phyloP scores from a whole-genome alignment of 1,140 invertebrate species.

The Ceratina australensis region DNA sequence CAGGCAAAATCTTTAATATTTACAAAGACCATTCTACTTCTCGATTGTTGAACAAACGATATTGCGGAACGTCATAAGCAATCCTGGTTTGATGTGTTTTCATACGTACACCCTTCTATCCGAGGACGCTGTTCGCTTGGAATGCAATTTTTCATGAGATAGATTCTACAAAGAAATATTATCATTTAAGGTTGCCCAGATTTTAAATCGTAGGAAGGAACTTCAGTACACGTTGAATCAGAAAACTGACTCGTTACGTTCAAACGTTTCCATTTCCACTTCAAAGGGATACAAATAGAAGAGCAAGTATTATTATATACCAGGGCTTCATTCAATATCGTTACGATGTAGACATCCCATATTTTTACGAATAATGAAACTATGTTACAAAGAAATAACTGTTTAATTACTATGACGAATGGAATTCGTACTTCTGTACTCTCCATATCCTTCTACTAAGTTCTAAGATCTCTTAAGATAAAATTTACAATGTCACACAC shows the following conservation, averaged over 20 bases:
- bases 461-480: neutral
- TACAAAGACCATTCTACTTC: neutral
- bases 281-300: too few species aligned
- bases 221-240: neutral
- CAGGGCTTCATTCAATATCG: too few species aligned
- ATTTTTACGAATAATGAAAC: too few species aligned
- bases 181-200: neutral
- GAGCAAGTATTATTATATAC: too few species aligned
- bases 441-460: neutral
- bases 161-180: slow-evolving; percentile 6
- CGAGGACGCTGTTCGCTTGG: neutral
- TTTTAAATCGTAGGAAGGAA: too few species aligned
- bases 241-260: neutral
- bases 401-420: too few species aligned
- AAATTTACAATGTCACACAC: neutral
- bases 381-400: too few species aligned
- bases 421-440: neutral
- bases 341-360: too few species aligned
- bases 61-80: slow-evolving; percentile 5
- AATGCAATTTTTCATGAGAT: slow-evolving; percentile 1
- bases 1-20: neutral
- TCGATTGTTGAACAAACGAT: neutral
- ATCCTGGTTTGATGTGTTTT: neutral
- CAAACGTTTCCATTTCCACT: neutral
- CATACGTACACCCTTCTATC: neutral